These are phyloP conservation scores for Mareca strepera DNA, from an alignment of 2,797 vertebrate species.

Conservation along the genomic window DNA sequence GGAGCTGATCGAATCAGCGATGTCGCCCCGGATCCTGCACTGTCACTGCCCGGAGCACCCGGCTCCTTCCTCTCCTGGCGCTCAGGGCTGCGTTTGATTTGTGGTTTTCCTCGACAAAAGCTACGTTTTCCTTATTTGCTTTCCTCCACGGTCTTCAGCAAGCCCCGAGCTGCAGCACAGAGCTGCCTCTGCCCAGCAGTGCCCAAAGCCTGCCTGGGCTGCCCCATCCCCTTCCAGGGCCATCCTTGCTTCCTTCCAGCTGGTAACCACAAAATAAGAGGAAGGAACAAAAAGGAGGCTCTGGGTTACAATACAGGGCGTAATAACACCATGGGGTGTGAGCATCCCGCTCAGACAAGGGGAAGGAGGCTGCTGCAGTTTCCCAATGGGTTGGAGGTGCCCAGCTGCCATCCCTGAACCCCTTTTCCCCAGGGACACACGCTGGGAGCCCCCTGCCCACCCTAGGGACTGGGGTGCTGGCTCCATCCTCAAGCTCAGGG, in stretches of 20 bases:
- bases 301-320: too few species aligned
- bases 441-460: not conserved
- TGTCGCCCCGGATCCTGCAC: not conserved
- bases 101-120: not conserved
- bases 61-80: not conserved
- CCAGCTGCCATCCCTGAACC: not conserved
- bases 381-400: not conserved
- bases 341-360: too few species aligned
- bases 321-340: too few species aligned
- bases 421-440: not conserved
- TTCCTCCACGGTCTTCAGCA: not conserved
- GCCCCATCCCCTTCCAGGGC: fast-evolving
- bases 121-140: not conserved
- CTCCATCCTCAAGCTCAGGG: not conserved
- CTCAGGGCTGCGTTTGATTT: not conserved
- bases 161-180: not conserved
- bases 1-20: not conserved
- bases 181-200: not conserved
- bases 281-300: not conserved
- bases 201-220: not conserved
- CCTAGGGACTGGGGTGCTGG: not conserved
- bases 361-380: not conserved
- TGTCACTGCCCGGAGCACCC: not conserved
- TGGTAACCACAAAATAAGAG: not conserved
- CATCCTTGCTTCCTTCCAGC: not conserved